These are phyloP conservation scores for Drosophila chauvacae DNA, from an alignment of 1,140 invertebrate species.

Conservation along the genomic window DNA sequence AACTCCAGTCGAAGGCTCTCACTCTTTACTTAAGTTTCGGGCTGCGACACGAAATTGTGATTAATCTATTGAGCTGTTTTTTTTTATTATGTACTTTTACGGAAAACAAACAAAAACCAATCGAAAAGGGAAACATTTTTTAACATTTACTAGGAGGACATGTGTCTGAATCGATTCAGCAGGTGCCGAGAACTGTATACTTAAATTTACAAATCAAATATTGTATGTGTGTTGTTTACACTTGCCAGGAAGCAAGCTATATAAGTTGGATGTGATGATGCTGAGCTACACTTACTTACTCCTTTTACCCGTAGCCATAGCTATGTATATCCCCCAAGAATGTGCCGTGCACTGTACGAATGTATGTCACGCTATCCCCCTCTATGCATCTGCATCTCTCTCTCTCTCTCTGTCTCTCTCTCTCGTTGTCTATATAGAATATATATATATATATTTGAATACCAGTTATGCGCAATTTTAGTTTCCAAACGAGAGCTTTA, in stretches of 20 bases:
- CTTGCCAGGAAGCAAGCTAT: neutral
- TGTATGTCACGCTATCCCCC: neutral
- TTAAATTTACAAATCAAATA: constrained; percentile 19
- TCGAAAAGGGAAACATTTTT: constrained; percentile 3
- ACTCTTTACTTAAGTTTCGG: constrained; percentile 26
- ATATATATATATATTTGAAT: neutral
- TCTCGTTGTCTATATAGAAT: constrained; percentile 22
- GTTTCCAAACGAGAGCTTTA: constrained; percentile 15
- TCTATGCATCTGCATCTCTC: constrained; percentile 6
- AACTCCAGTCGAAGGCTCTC: constrained; percentile 2
- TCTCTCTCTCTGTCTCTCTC: neutral
- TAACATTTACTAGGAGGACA: constrained; percentile 11
- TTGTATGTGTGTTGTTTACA: constrained; percentile 6
- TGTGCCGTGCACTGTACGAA: constrained; percentile 4
- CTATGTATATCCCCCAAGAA: neutral
- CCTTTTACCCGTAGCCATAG: neutral
- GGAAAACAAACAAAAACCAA: constrained; percentile 6
- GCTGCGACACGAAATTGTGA: constrained; percentile 61
- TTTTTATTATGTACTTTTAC: constrained; percentile 63
- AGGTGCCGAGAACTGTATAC: constrained; percentile 20
- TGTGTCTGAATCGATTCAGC: neutral
- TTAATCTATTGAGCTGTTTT: constrained; percentile 56
- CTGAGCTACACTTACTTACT: neutral
- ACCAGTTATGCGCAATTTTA: constrained; percentile 12
- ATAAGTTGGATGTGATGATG: constrained; percentile 9